A percentile compares a stretch with the other conserved stretches of the same genome.
phyloP scores from a whole-genome alignment of 2,113 vertebrate species.

The Cygnus atratus region DNA sequence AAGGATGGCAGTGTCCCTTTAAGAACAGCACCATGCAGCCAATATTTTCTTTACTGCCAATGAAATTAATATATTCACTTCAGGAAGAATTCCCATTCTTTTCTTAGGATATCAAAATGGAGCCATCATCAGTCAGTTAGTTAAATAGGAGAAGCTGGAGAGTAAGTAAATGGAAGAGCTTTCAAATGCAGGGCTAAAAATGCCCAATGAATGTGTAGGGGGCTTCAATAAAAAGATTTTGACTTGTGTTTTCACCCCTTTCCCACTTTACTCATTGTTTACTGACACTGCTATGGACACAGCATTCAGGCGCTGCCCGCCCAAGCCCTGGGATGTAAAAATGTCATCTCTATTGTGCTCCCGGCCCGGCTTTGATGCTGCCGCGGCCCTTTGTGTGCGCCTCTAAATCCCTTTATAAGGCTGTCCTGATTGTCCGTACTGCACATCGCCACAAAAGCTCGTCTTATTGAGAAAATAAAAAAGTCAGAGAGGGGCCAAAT shows the following conservation, averaged over 20 bases:
- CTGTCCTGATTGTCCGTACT: slow-evolving; percentile 73
- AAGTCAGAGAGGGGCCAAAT: slow-evolving; percentile 65
- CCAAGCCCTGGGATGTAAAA: slow-evolving; percentile 82
- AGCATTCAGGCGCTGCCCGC: slow-evolving; percentile 71
- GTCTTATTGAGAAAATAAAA: slow-evolving; percentile 64
- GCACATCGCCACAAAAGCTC: slow-evolving; percentile 40
- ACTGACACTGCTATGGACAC: slow-evolving; percentile 67
- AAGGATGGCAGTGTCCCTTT: neutral
- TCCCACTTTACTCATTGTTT: slow-evolving; percentile 78
- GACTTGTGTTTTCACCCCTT: slow-evolving; percentile 77
- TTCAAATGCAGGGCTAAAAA: slow-evolving; percentile 76
- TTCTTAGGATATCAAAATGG: slow-evolving; percentile 79
- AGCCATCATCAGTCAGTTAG: slow-evolving; percentile 85
- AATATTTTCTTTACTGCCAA: slow-evolving; percentile 25
- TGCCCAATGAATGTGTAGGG: slow-evolving; percentile 74
- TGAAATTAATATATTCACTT: slow-evolving; percentile 69
- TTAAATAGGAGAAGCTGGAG: slow-evolving; percentile 74
- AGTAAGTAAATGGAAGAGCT: slow-evolving; percentile 81
- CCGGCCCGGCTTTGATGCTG: slow-evolving; percentile 78
- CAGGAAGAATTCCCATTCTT: slow-evolving; percentile 59
- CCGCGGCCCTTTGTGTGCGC: slow-evolving; percentile 79
- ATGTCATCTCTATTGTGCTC: slow-evolving; percentile 85
- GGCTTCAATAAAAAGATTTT: slow-evolving; percentile 75
- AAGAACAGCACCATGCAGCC: neutral
- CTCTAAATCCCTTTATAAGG: slow-evolving; percentile 84